A percentile compares a stretch with the other conserved stretches of the same genome.
Conservation (phyloP, 2,888 invertebrate species). For the Phortica okadai region DNA sequence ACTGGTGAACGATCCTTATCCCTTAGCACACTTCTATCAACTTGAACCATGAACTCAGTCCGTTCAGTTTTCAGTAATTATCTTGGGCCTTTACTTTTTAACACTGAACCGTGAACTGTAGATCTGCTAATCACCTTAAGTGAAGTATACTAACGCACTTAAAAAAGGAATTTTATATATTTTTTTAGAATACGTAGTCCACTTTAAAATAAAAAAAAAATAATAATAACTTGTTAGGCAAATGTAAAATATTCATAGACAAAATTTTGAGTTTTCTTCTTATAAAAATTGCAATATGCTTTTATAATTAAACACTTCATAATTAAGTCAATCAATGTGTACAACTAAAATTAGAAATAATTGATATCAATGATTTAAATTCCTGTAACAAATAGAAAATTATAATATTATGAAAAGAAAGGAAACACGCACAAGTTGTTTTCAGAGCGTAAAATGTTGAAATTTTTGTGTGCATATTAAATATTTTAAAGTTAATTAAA, state of each 20-base stretch:
- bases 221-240: too few species aligned
- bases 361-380: background rate
- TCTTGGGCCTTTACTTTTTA: too few species aligned
- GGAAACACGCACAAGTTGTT: background rate
- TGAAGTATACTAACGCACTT: too few species aligned
- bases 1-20: too few species aligned
- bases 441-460: background rate
- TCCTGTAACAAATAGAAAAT: background rate
- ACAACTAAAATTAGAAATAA: background rate
- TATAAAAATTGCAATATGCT: constrained; percentile 14
- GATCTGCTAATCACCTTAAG: too few species aligned
- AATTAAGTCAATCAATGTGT: background rate
- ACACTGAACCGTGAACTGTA: too few species aligned
- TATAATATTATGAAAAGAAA: background rate
- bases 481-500: constrained; percentile 23
- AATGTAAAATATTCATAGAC: background rate
- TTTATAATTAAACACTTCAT: background rate
- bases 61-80: too few species aligned
- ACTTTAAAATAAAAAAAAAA: too few species aligned
- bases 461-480: constrained; percentile 37
- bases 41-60: too few species aligned
- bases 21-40: too few species aligned
- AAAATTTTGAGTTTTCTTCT: constrained; percentile 7
- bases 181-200: too few species aligned
- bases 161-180: too few species aligned